phyloP scores from a whole-genome alignment of 2,797 vertebrate genomes.

The Eospalax fontanierii region DNA sequence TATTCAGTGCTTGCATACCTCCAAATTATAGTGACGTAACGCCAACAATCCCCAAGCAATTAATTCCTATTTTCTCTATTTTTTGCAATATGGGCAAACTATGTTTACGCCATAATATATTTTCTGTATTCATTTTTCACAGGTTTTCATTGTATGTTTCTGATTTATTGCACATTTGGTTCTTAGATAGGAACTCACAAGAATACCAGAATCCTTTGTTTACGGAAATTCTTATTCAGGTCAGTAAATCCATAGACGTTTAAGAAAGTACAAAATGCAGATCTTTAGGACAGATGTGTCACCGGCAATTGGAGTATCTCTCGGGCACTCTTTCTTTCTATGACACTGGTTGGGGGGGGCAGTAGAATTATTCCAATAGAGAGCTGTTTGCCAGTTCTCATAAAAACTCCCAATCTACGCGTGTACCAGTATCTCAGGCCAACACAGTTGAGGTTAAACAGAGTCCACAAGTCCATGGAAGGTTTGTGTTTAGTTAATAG shows the following conservation, averaged over 20 bases:
- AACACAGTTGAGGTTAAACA: conserved; percentile 15
- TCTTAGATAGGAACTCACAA: conserved; percentile 46
- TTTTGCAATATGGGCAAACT: conserved; percentile 26
- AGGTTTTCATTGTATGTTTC: conserved; percentile 6
- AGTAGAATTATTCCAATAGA: not conserved
- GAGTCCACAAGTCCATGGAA: conserved; percentile 15
- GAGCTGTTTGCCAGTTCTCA: not conserved
- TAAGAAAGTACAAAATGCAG: conserved; percentile 29
- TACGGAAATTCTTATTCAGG: conserved; percentile 47
- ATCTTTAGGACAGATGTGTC: not conserved
- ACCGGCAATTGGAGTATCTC: not conserved
- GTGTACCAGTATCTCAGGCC: not conserved
- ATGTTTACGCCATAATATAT: not conserved
- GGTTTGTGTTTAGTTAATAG: conserved; percentile 34
- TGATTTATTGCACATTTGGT: not conserved
- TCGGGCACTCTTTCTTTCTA: not conserved
- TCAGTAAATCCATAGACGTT: not conserved
- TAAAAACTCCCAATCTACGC: not conserved
- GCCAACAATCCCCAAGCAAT: not conserved
- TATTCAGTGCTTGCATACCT: not conserved
- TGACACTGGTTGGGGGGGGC: not conserved
- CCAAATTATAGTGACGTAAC: conserved; percentile 29
- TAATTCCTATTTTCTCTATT: not conserved
- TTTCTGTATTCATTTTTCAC: conserved; percentile 24
- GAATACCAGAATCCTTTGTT: conserved; percentile 9